A percentile compares a stretch with the other conserved stretches of the same genome.
Evolutionary conservation across 2,888 invertebrate genomes (phyloP).

Genomic region (Pseudococcus longispinus): DNA sequence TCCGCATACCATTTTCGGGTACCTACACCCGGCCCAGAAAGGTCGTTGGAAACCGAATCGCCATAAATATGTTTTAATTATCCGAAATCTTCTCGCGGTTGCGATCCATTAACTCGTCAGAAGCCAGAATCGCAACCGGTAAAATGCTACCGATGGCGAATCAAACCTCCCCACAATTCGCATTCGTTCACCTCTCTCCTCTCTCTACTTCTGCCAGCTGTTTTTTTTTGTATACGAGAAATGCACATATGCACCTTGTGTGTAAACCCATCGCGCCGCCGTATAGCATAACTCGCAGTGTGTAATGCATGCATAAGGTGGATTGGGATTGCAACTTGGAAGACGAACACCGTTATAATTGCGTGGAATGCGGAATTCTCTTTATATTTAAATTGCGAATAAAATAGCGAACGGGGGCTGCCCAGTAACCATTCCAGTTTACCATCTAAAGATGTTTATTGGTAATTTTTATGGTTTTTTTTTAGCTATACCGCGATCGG

Average conservation of each 20-base stretch:
- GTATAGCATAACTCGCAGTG: background rate
- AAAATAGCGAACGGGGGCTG: constrained; percentile 39
- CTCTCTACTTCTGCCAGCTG: background rate
- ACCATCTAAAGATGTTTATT: background rate
- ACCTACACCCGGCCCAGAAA: background rate
- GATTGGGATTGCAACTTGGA: background rate
- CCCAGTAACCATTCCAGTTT: background rate
- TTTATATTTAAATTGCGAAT: constrained; percentile 29
- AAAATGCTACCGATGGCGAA: background rate
- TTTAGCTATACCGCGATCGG: background rate
- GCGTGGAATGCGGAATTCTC: constrained; percentile 47
- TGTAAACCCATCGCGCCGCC: background rate
- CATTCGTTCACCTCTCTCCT: background rate
- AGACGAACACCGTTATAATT: constrained; percentile 49
- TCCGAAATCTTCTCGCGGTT: no score
- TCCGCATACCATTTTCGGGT: background rate
- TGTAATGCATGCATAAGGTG: background rate
- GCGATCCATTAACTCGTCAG: no score
- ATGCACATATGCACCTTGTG: background rate
- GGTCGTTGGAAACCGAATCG: background rate
- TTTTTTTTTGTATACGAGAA: background rate
- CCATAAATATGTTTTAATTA: no score
- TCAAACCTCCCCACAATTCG: background rate
- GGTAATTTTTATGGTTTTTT: background rate
- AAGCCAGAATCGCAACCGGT: background rate